Evolutionary conservation across 2,888 invertebrate species (phyloP), one percentile per base, ranked within the genome.

Genomic region (Alitta virens): DNA sequence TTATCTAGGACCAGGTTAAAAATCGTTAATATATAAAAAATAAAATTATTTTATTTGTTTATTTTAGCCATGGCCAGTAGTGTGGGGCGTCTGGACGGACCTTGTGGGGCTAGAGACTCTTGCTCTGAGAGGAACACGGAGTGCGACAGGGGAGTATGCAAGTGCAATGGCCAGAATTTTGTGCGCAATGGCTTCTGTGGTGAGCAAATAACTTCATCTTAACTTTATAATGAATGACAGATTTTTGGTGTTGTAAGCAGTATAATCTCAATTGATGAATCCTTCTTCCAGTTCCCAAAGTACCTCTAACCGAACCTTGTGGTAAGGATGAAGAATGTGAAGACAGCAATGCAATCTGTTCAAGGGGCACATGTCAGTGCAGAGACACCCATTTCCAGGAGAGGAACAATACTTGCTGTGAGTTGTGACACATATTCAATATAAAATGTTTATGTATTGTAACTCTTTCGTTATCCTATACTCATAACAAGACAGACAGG

Each of bases 281-380:
- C 12, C 7, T 33, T 24, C 1, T 56, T 27, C 2, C 56, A 65
- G 66, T 62, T 18, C 40, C 62, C 9, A 52, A 52, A 33, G 43
- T 62, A 23, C 49, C 57, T 16, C 61, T 64, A 2, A 53, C 40
- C 14, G 60, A 50, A 5, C 59, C 64, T 2, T 66, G 66, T 49
- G 59, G 56, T 3, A 14, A 53, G 14, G 66, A 62, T 12, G 66
- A 64, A 25, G 25, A 59, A 23, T 64, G 64, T 51, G 12, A 25
- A 25, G 64, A 64, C 46, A 25, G 25, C 23, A 62, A 60, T 24
- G 43, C 62, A 21, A 53, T 52, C 26, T 66, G 66, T 27, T 5
- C n/a, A 5, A 18, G 43, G 5, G 66, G 66, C 9, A 43, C 52
- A 3, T 66, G 66, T 42, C 56, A 64, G 33, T 60, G 60, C 23